Conservation (phyloP, 2,113 vertebrate species). For the Butastur rufipennis region DNA sequence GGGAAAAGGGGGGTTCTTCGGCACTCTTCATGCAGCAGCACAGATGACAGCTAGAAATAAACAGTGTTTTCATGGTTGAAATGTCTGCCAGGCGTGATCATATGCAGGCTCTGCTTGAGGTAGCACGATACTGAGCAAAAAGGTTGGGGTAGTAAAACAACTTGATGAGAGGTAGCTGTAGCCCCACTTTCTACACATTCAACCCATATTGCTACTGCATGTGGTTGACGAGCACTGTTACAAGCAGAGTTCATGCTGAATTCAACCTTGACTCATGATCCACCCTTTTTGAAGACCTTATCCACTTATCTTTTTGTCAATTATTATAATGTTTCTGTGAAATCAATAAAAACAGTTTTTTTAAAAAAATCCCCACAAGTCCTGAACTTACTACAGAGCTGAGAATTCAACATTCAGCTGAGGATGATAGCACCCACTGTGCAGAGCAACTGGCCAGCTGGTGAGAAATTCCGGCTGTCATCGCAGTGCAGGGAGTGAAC, state of each 20-base stretch:
- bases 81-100: neutral
- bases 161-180: neutral
- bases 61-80: neutral
- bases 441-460: constrained; percentile 71
- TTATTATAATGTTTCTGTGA: neutral
- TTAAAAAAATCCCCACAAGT: neutral
- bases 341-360: neutral
- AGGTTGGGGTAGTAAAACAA: neutral
- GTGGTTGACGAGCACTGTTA: neutral
- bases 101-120: neutral
- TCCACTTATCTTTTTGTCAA: neutral
- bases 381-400: constrained; percentile 4
- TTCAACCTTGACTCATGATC: neutral
- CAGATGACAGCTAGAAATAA: constrained; percentile 23
- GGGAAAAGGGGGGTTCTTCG: neutral
- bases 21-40: neutral
- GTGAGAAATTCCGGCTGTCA: constrained; percentile 66
- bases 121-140: neutral
- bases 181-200: neutral
- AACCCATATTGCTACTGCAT: neutral
- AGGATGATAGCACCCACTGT: neutral
- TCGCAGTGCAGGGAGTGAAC: constrained; percentile 47
- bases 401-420: constrained; percentile 9
- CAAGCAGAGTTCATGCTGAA: accelerated
- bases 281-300: neutral